Evolutionary conservation across 2,797 vertebrate species (phyloP), one percentile per base, ranked within the genome.

Genomic region (Myotis pilosus): DNA sequence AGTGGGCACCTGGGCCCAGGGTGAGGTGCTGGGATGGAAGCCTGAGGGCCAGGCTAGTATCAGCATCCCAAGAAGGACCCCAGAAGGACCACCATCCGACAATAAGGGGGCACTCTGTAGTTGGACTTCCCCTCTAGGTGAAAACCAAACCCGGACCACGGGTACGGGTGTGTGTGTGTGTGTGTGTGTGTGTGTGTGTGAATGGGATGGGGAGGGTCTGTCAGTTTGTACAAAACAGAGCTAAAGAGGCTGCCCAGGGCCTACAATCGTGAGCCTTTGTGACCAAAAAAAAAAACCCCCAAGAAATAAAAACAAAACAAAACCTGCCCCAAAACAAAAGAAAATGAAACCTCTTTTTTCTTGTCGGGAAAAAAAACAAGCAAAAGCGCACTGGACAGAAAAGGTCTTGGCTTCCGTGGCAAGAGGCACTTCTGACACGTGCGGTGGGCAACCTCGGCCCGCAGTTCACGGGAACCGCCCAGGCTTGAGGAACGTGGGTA

Each of bases 371-470:
- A 95, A 95, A 72, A 55, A n/a, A 68, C 12, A 87, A 75, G 94
- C 87, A n/a, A 51, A 30, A 30, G 66, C 1, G 1, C 30, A 10
- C 23, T 28, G 33, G 68, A 69, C 85, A 47, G 0, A 7, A 10
- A n/a, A 28, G 68, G 51, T 49, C 96, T 55, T 1, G 49, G 95
- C 79, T 49, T 64, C 1, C 3, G 78, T 28, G 85, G 47, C 90
- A n/a, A 72, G 91, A 91, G 95, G 86, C 91, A 47, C 90, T 85
- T 75, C 33, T 41, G 89, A 90, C 72, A 11, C 10, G 33, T 3
- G 60, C 15, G 6, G 64, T 12, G 15, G 53, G 74, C 25, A 10
- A 19, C 86, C 78, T 41, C 20, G 12, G 91, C 74, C 80, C 4
- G 17, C 47, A 22, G 80, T 1, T 7, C 33, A 23, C 1, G 0